phyloP scores from a whole-genome alignment of 92 coral and sea anemone genomes.

The Chrysogorgia sp. region DNA sequence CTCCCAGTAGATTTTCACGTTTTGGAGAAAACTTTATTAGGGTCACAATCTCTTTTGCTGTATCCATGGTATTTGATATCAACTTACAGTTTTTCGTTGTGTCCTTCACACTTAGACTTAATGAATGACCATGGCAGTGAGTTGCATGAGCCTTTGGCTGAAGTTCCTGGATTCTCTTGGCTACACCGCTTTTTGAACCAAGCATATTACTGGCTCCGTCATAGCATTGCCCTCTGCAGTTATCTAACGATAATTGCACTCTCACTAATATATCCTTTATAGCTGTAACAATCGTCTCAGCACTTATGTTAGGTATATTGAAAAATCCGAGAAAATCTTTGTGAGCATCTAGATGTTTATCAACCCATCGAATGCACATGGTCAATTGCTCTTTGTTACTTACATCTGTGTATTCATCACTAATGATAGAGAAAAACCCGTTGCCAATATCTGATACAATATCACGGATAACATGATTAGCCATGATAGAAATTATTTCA shows the following conservation, averaged over 20 bases:
- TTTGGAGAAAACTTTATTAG: slow-evolving; percentile 63
- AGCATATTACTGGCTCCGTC: slow-evolving; percentile 80
- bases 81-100: slow-evolving; percentile 57
- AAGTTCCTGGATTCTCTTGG: slow-evolving; percentile 63
- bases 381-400: slow-evolving; percentile 69
- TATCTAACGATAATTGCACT: slow-evolving; percentile 56
- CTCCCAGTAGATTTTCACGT: slow-evolving; percentile 62
- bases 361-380: slow-evolving; percentile 60
- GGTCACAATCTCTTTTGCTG: slow-evolving; percentile 52
- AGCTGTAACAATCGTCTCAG: slow-evolving; percentile 14
- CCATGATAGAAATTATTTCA: slow-evolving; percentile 57
- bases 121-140: slow-evolving; percentile 72
- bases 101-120: slow-evolving; percentile 70
- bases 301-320: slow-evolving; percentile 8
- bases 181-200: slow-evolving; percentile 64
- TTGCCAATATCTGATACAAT: slow-evolving; percentile 46
- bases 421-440: slow-evolving; percentile 62
- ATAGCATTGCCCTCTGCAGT: slow-evolving; percentile 70
- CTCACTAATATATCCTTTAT: slow-evolving; percentile 54
- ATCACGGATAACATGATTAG: slow-evolving; percentile 37
- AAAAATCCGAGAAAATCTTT: slow-evolving; percentile 31
- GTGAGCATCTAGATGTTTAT: slow-evolving; percentile 45
- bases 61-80: slow-evolving; percentile 54
- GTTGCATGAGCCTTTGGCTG: slow-evolving; percentile 78
- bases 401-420: slow-evolving; percentile 68